Conservation (phyloP, 2,113 vertebrate species). For the Strigops habroptila region DNA sequence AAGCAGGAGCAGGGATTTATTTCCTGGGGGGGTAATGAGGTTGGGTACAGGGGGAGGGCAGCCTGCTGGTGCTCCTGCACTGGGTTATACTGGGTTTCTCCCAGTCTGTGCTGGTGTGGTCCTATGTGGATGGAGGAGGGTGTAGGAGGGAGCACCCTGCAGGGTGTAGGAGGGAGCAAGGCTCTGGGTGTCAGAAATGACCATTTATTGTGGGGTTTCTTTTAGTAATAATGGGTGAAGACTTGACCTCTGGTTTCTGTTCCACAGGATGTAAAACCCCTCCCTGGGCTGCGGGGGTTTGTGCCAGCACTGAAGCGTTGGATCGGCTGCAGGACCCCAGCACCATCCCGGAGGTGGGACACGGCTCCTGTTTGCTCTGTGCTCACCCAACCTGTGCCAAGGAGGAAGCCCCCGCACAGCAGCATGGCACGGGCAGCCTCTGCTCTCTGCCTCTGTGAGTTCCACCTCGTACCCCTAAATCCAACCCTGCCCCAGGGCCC, state of each 20-base stretch:
- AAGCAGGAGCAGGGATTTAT: neutral
- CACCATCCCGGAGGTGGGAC: neutral
- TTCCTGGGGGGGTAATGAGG: neutral
- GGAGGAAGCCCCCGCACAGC: neutral
- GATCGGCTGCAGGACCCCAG: neutral
- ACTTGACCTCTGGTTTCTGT: neutral
- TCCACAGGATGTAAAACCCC: neutral
- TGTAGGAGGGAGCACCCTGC: neutral
- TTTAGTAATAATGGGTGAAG: fast-evolving
- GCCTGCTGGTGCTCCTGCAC: too few species aligned
- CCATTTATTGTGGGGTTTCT: neutral
- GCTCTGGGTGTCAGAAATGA: neutral
- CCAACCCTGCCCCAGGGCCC: neutral
- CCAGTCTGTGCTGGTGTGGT: neutral
- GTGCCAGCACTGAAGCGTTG: neutral
- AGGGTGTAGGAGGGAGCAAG: neutral
- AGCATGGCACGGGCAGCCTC: neutral
- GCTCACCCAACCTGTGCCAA: fast-evolving
- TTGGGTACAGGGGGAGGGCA: neutral
- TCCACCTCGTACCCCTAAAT: fast-evolving
- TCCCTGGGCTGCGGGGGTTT: fast-evolving
- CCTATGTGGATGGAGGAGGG: fast-evolving
- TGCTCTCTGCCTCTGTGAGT: conserved; percentile 29
- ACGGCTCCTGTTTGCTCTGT: fast-evolving
- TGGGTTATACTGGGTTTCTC: neutral